Evolutionary conservation across 2,797 vertebrate species (phyloP).

Genomic region (Channallabes apus): DNA sequence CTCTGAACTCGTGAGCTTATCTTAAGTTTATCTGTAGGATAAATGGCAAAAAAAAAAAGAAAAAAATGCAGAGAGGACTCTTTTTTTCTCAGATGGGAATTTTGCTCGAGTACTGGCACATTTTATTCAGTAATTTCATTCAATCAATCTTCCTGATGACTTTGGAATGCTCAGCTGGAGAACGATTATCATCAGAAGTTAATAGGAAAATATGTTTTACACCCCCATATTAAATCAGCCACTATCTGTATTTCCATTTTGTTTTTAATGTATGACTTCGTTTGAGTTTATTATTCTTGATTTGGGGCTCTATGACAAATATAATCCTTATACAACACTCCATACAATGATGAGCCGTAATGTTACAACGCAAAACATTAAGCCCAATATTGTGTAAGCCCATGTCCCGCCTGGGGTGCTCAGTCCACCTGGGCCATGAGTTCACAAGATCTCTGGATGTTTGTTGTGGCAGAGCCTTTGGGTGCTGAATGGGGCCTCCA

Average conservation of each 20-base stretch:
- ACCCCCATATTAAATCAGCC: slow-evolving; percentile 44
- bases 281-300: not conserved
- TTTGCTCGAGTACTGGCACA: slow-evolving; percentile 19
- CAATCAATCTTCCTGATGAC: slow-evolving; percentile 51
- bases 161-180: slow-evolving; percentile 53
- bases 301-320: not conserved
- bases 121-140: slow-evolving; percentile 51
- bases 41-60: not conserved
- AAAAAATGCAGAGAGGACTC: slow-evolving; percentile 34
- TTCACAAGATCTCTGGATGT: no score
- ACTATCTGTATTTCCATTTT: slow-evolving; percentile 33
- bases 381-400: no score
- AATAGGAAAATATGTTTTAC: slow-evolving; percentile 53
- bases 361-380: no score
- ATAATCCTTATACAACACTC: not conserved
- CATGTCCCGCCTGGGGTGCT: no score
- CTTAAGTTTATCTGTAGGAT: slow-evolving; percentile 52
- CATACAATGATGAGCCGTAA: not conserved
- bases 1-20: slow-evolving; percentile 58
- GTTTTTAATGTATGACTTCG: slow-evolving; percentile 36
- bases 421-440: no score
- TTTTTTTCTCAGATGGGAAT: slow-evolving; percentile 27
- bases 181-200: slow-evolving; percentile 53
- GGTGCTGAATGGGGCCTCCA: no score
- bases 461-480: no score